These are phyloP conservation scores for Didymodactylos carnosus DNA, from an alignment of 2,888 invertebrate genomes.

Conservation along the genomic window DNA sequence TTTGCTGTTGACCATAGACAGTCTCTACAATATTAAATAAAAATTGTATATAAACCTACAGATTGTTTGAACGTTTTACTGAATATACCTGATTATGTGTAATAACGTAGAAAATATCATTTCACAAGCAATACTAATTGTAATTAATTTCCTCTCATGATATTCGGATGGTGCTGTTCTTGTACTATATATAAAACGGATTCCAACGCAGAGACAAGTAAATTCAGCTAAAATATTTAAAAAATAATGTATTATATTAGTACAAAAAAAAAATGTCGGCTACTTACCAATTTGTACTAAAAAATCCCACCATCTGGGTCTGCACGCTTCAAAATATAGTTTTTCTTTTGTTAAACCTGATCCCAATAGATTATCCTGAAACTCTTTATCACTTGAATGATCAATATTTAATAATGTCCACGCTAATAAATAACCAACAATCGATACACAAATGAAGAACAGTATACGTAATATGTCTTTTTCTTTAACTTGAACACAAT, in stretches of 20 bases:
- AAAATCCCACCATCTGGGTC: slow-evolving; percentile 15
- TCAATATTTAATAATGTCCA: slow-evolving; percentile 64
- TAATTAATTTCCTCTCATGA: slow-evolving; percentile 57
- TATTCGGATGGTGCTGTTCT: slow-evolving; percentile 52
- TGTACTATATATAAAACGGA: slow-evolving; percentile 65
- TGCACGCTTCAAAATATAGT: slow-evolving; percentile 13
- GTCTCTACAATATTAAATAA: neutral
- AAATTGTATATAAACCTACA: neutral
- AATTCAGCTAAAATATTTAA: slow-evolving; percentile 23
- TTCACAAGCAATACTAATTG: slow-evolving; percentile 57
- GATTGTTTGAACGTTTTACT: neutral
- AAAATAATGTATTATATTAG: neutral
- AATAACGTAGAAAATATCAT: slow-evolving; percentile 50
- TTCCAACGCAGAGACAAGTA: slow-evolving; percentile 45
- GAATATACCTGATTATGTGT: slow-evolving; percentile 41
- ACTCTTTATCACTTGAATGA: slow-evolving; percentile 32
- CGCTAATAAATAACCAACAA: slow-evolving; percentile 61
- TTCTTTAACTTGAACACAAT: slow-evolving; percentile 75
- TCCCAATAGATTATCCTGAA: slow-evolving; percentile 12
- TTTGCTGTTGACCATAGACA: slow-evolving; percentile 36
- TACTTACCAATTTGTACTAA: slow-evolving; percentile 15
- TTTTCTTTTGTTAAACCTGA: slow-evolving; percentile 30
- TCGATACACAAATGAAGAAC: slow-evolving; percentile 51
- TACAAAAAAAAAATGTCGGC: no score
- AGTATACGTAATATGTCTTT: slow-evolving; percentile 66